Evolutionary conservation across 2,113 vertebrate species (phyloP), one percentile per base, ranked within the genome.

Genomic region (Pseudopodoces humilis): DNA sequence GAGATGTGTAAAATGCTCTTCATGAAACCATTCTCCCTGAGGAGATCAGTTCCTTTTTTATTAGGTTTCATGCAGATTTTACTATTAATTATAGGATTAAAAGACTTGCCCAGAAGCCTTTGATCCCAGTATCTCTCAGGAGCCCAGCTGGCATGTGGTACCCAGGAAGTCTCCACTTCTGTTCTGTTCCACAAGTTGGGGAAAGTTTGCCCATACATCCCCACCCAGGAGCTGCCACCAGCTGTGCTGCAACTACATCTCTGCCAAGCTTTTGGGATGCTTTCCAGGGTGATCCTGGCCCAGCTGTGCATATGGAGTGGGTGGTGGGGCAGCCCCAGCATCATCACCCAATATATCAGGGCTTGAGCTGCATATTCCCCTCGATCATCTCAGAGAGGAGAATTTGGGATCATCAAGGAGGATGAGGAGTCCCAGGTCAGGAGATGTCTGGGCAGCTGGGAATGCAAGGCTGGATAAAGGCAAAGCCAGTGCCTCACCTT

Each of bases 301-400:
- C 46, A 44, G 75, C 27, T 79, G 27, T 20, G 24, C 1, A 4
- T 9, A 14, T 11, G 25, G 30, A 25, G 14, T 0, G 0, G 17
- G n/a, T 5, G 2, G 23, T 33, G 25, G 20, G 59, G 50, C 50
- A 77, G 47, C 21, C 64, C 27, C 59, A 47, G 31, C 18, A 78
- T 15, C 2, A 2, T 10, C 6, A 4, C 46, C n/a, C 2, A 2
- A 3, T 22, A 22, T 1, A 3, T 10, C 0, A 1, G 13, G 9
- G n/a, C 7, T 31, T 87, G 20, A 59, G 33, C 65, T 49, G 52
- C 65, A 10, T 14, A 22, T 11, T 83, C 22, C 5, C 17, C 27
- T 86, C 10, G 2, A 53, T 19, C 37, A 43, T 59, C 55, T 81
- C 43, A 25, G 11, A 46, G 55, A 76, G 37, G 10, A 24, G 46